Evolutionary conservation across 2,888 invertebrate species (phyloP).

Genomic region (Erebia palarica): DNA sequence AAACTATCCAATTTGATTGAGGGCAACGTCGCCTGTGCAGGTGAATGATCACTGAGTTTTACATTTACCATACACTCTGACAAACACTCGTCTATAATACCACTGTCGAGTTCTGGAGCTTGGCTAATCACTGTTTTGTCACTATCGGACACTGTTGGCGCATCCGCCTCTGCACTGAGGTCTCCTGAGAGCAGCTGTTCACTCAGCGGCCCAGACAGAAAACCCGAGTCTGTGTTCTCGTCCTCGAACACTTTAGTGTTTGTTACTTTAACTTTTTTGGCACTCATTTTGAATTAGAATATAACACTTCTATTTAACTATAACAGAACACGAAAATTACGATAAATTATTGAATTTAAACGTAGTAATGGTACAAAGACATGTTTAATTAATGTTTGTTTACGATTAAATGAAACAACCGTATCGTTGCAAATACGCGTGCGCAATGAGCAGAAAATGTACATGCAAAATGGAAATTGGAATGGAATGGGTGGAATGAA

Average conservation of each 20-base stretch:
- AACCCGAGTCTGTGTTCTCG: conserved; percentile 67
- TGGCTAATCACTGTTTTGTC: conserved; percentile 54
- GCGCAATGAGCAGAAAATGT: conserved; percentile 54
- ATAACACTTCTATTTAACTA: conserved; percentile 45
- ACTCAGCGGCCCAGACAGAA: conserved; percentile 60
- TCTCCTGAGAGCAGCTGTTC: conserved; percentile 48
- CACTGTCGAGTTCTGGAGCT: conserved; percentile 82
- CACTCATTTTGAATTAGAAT: conserved; percentile 64
- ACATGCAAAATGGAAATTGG: conserved; percentile 31
- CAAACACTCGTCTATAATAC: conserved; percentile 71
- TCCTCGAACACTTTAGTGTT: conserved; percentile 59
- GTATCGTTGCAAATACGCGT: conserved; percentile 50
- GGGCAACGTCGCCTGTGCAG: conserved; percentile 41
- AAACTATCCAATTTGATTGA: conserved; percentile 45
- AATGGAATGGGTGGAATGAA: conserved; percentile 31
- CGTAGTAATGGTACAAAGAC: conserved; percentile 53
- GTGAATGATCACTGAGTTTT: conserved; percentile 52
- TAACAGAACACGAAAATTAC: conserved; percentile 37
- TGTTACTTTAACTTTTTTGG: conserved; percentile 61
- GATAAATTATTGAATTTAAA: conserved; percentile 39
- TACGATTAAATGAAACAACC: conserved; percentile 39
- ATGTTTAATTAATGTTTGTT: conserved; percentile 49
- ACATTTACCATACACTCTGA: conserved; percentile 85
- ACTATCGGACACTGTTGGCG: conserved; percentile 39
- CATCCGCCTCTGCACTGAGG: conserved; percentile 29